These are phyloP conservation scores for Oplegnathus fasciatus DNA, from an alignment of 2,113 vertebrate genomes.

Conservation along the genomic window DNA sequence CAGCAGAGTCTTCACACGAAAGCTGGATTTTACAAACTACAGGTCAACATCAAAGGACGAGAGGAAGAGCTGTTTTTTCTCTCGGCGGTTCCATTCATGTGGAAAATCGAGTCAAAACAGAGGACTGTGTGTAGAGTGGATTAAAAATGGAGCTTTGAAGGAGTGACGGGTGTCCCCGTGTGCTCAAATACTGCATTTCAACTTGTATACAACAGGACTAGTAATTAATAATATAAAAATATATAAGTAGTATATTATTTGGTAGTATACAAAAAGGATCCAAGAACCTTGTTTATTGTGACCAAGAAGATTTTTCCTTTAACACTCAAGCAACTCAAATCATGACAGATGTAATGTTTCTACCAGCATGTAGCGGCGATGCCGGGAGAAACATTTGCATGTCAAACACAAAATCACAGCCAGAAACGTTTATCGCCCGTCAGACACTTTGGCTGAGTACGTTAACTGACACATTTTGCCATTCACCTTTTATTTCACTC, in stretches of 20 bases:
- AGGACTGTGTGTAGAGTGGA: neutral
- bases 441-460: neutral
- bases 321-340: neutral
- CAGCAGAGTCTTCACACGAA: no score
- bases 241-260: neutral
- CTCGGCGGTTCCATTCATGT: neutral
- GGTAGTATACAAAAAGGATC: neutral
- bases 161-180: neutral
- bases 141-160: neutral
- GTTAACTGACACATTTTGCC: neutral
- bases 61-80: neutral
- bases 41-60: neutral
- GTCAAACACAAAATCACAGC: neutral
- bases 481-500: neutral
- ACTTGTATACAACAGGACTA: neutral
- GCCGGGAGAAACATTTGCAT: no score
- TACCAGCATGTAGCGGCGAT: neutral
- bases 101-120: neutral
- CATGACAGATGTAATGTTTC: neutral
- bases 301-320: neutral
- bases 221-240: neutral
- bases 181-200: neutral
- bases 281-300: neutral
- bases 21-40: no score
- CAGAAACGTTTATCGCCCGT: neutral